Evolutionary conservation across 2,888 invertebrate genomes (phyloP).

Genomic region (Caenorhabditis plicata): DNA sequence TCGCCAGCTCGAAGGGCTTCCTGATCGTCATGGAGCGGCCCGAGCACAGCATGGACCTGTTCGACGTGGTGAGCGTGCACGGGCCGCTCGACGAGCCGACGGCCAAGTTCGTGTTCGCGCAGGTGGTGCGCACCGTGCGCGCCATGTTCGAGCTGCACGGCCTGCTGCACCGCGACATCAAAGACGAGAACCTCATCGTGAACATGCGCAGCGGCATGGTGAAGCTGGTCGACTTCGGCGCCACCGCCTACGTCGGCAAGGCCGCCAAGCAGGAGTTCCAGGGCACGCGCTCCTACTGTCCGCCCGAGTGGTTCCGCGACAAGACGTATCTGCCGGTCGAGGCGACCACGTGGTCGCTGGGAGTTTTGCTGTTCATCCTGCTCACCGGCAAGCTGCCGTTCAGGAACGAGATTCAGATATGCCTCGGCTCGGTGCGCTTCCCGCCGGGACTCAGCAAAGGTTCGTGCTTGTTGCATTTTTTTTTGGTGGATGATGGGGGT

Average conservation of each 20-base stretch:
- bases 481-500: constrained; percentile 1
- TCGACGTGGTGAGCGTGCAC: constrained; percentile 56
- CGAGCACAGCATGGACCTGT: constrained; percentile 56
- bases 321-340: constrained; percentile 57
- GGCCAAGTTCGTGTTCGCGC: constrained; percentile 53
- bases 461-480: not conserved
- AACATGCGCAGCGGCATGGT: constrained; percentile 59
- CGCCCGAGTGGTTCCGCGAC: constrained; percentile 61
- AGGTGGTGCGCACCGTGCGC: constrained; percentile 55
- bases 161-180: constrained; percentile 59
- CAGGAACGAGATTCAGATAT: constrained; percentile 60
- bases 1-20: constrained; percentile 61
- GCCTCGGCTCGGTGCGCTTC: constrained; percentile 55
- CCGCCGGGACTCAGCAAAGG: constrained; percentile 48
- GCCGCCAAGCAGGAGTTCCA: constrained; percentile 59
- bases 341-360: constrained; percentile 85
- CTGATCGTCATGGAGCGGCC: constrained; percentile 61
- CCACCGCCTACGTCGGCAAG: constrained; percentile 52
- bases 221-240: constrained; percentile 60
- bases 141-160: constrained; percentile 56
- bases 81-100: constrained; percentile 58
- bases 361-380: constrained; percentile 67
- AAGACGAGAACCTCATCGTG: constrained; percentile 61
- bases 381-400: constrained; percentile 54
- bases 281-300: constrained; percentile 60